Base-by-base conservation (phyloP, 2,888 invertebrate species). In the Loripinus fragilis region DNA sequence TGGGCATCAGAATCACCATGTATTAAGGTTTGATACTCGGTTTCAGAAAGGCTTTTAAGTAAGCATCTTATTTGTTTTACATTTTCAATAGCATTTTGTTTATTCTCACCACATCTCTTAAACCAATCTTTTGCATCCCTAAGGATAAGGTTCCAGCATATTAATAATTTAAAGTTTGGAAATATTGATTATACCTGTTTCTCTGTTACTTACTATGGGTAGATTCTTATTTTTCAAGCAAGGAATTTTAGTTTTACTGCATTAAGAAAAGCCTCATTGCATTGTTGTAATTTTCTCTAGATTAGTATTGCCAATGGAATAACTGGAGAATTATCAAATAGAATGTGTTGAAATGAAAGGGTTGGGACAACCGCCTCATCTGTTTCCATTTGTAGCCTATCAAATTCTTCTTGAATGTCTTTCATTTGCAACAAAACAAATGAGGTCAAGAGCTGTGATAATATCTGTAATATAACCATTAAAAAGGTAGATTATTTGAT, bases 401-500 rank as follows among this genome's bases (percentile, higher is more conserved):
- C 55, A 30, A 71, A 35, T 41, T 71, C 71, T 38, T 38, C 38
- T 8, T 38, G 12, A 8, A 38, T 38, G 5, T 38, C 7, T 38
- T 38, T 38, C n/a, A 28, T 8, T 17, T 35, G 35, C 2, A 69
- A 8, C 15, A 50, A 30, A 33, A 69, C 50, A 15, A 50, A 33
- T 33, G 20, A 52, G n/a, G 35, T 38, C 50, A 10, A 52, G 50
- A 33, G 33, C 33, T 20, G 69, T 69, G 50, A 50, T 69, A 20
- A 69, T 68, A n/a, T 52, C 52, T 33, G 52, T 33, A 33, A 69
- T 69, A 20, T 68, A 68, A 20, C 28, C 28, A 35, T 69, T 52
- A 2, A 69, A 52, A 35, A 50, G 50, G 52, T 69, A 42, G 35
- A 48, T 8, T 50, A 38, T 25, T 35, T 33, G 23, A 69, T 52